Percentiles rank a stretch among this genome's conserved stretches.
Conservation (phyloP, 2,113 vertebrate genomes). For the Toxotes jaculatrix region DNA sequence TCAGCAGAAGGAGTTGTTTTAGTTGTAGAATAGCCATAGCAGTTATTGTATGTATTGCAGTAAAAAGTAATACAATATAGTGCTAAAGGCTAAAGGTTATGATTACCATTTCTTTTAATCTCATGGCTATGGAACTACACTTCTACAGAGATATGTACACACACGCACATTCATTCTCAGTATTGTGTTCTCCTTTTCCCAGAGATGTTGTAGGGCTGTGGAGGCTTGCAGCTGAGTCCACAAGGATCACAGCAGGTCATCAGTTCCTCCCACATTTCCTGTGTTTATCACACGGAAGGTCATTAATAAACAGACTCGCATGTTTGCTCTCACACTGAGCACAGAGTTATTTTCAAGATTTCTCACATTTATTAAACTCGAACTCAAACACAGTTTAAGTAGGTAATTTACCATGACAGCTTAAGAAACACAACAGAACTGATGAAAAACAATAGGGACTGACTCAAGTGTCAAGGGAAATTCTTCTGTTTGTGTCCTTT, state of each 20-base stretch:
- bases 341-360: neutral
- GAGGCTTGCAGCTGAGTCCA: slow-evolving; percentile 67
- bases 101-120: neutral
- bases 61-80: neutral
- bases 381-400: neutral
- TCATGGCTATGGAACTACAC: neutral
- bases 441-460: neutral
- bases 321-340: slow-evolving; percentile 2
- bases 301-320: slow-evolving; percentile 30
- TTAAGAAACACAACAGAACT: neutral
- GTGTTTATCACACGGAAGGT: slow-evolving; percentile 19
- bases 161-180: neutral
- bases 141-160: neutral
- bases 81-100: neutral
- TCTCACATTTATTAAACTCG: neutral
- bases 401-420: neutral
- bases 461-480: neutral
- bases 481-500: neutral
- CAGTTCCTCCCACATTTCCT: slow-evolving; percentile 34
- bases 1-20: too few relatives aligned
- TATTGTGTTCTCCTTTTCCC: slow-evolving; percentile 14
- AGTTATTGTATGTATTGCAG: neutral
- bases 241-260: slow-evolving; percentile 55
- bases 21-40: neutral
- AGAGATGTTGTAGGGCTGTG: slow-evolving; percentile 10